Base-by-base conservation (phyloP, 2,113 vertebrate species). In the Heliornis fulica region DNA sequence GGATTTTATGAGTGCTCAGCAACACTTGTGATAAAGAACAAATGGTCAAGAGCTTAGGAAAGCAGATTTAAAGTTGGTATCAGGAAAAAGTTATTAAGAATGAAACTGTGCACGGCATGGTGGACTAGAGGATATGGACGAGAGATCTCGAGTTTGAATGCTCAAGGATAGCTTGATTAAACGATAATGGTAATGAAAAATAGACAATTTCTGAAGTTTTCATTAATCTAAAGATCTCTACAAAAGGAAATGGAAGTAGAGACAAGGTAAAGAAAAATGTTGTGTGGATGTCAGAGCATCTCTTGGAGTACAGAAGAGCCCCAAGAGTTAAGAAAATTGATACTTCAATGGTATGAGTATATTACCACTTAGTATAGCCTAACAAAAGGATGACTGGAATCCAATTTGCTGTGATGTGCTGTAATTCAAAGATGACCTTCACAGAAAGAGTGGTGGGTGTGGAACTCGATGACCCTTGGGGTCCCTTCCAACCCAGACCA, bases 1-100 rank as follows among this genome's bases (percentile, higher is more conserved):
- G 69, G 89, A 77, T 89, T 91, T 93, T 69, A 50, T 13, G 64
- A 93, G 68, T 9, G 77, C 59, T 95, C 87, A 91, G 91, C 72
- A 91, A 59, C 72, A 18, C 51, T 87, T 41, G 60, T 41, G 94
- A 71, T 85, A 79, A 87, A 84, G 53, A 76, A 93, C 48, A 87
- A 81, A 85, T 25, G 46, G 20, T 28, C 60, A 82, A 68, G 86
- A 87, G 92, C 83, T 90, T 38, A 80, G 66, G 59, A 48, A 91
- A 93, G 65, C 66, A 82, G 70, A 93, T 64, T 48, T 70, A 31
- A 57, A 60, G 50, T 36, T 0, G 17, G 21, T 23, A 84, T 13
- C 51, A 36, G 81, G 40, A 45, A 28, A 48, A 84, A 85, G 66
- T 61, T 90, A 85, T 84, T 92, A 83, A 63, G 61, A 46, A 59